These are phyloP conservation scores for Megaceryle alcyon DNA, from an alignment of 2,797 vertebrate species.

Conservation along the genomic window DNA sequence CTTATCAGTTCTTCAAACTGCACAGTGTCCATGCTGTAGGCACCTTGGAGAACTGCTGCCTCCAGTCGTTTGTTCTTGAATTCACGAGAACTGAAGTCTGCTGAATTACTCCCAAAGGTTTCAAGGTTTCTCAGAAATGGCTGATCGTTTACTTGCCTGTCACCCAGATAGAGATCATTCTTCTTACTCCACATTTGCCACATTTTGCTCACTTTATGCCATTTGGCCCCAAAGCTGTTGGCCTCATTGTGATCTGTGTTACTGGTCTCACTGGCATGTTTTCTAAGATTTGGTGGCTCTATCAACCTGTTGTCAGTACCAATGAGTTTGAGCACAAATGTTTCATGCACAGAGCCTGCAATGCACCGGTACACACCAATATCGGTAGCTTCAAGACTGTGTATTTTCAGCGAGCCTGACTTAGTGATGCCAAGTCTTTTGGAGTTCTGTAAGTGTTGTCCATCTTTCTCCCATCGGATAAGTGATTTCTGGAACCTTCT, in stretches of 20 bases:
- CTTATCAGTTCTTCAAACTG: slow-evolving; percentile 83
- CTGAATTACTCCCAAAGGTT: slow-evolving; percentile 68
- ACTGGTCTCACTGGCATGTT: background rate
- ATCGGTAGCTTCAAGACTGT: slow-evolving; percentile 78
- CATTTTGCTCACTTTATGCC: slow-evolving; percentile 80
- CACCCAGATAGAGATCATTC: slow-evolving; percentile 77
- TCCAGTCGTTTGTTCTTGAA: slow-evolving; percentile 69
- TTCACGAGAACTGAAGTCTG: slow-evolving; percentile 38
- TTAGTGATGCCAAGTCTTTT: slow-evolving; percentile 84
- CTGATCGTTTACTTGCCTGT: slow-evolving; percentile 67
- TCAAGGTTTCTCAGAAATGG: slow-evolving; percentile 64
- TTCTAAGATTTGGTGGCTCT: slow-evolving; percentile 66
- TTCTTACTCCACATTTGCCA: slow-evolving; percentile 80
- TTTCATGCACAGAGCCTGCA: slow-evolving; percentile 82
- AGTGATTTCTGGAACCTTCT: slow-evolving; percentile 84
- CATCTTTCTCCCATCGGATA: slow-evolving; percentile 89
- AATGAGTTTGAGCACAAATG: slow-evolving; percentile 87
- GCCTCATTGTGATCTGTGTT: slow-evolving; percentile 62
- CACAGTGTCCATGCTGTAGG: slow-evolving; percentile 80
- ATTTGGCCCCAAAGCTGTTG: slow-evolving; percentile 76
- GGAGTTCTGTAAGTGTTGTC: slow-evolving; percentile 78
- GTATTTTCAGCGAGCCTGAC: slow-evolving; percentile 88
- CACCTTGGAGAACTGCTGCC: slow-evolving; percentile 74
- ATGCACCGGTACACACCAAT: slow-evolving; percentile 87
- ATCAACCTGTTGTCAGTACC: slow-evolving; percentile 82